A percentile compares a stretch with the other conserved stretches of the same genome.
Conservation (phyloP, 2,797 vertebrate species). For the Podarcis siculus region DNA sequence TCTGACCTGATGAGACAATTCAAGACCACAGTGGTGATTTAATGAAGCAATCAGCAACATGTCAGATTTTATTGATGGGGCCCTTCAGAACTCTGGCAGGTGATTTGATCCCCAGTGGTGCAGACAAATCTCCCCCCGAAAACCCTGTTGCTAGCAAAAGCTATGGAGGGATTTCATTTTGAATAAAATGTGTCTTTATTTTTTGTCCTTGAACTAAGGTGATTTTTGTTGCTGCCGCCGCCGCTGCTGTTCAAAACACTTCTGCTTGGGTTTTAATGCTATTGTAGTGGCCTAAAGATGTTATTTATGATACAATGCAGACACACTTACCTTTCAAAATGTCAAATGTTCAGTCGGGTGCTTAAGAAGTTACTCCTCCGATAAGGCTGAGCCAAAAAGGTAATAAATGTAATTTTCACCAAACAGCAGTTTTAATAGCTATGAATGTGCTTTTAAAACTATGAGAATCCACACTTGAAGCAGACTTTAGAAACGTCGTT, state of each 20-base stretch:
- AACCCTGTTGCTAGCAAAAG: slow-evolving; percentile 53
- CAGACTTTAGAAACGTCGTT: slow-evolving; percentile 34
- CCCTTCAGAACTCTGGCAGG: slow-evolving; percentile 70
- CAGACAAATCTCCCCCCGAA: slow-evolving; percentile 72
- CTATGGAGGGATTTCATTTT: slow-evolving; percentile 57
- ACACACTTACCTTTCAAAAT: slow-evolving; percentile 68
- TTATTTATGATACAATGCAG: slow-evolving; percentile 67
- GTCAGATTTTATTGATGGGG: slow-evolving; percentile 80
- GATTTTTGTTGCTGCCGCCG: slow-evolving; percentile 26
- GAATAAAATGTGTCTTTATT: slow-evolving; percentile 62
- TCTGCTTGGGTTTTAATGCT: slow-evolving; percentile 68
- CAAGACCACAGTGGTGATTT: slow-evolving; percentile 77
- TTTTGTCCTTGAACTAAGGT: slow-evolving; percentile 73
- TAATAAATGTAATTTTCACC: slow-evolving; percentile 70
- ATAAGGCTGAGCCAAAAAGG: slow-evolving; percentile 30
- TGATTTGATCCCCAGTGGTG: slow-evolving; percentile 75
- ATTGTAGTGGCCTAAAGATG: slow-evolving; percentile 58
- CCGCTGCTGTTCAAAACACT: slow-evolving; percentile 4
- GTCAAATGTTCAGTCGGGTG: slow-evolving; percentile 60
- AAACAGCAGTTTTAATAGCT: slow-evolving; percentile 59
- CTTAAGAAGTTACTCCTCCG: slow-evolving; percentile 59
- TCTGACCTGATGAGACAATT: slow-evolving; percentile 77
- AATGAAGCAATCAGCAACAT: slow-evolving; percentile 78
- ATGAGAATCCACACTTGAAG: slow-evolving; percentile 48
- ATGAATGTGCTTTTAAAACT: slow-evolving; percentile 50